Conservation (phyloP, 2,113 vertebrate genomes). For the Lagenorhynchus albirostris region DNA sequence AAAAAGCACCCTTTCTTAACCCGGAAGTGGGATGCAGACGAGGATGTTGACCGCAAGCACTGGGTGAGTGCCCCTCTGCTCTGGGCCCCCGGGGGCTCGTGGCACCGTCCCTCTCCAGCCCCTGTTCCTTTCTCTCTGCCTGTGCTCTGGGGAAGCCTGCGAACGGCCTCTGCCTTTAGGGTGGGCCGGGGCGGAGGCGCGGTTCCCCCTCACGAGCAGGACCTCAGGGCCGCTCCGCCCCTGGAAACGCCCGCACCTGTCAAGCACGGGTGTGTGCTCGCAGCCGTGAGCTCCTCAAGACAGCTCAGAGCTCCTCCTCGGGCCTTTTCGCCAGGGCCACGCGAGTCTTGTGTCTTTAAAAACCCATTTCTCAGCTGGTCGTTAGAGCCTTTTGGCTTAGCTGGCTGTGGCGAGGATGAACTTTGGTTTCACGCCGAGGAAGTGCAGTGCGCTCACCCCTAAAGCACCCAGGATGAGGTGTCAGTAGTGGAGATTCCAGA, state of each 20-base stretch:
- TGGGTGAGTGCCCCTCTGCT: conserved; percentile 85
- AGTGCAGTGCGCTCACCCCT: not conserved
- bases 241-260: not conserved
- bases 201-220: rapidly evolving
- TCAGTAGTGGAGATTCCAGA: not conserved
- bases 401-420: not conserved
- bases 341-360: not conserved
- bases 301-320: not conserved
- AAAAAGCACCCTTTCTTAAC: conserved; percentile 96
- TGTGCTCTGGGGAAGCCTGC: not conserved
- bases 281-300: not conserved
- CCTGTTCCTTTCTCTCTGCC: not conserved
- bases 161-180: not conserved
- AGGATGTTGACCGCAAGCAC: conserved; percentile 98
- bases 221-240: too few species aligned
- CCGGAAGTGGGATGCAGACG: conserved; percentile 98
- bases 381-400: not conserved
- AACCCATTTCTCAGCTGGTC: not conserved
- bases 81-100: not conserved
- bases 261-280: not conserved
- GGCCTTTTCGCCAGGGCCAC: not conserved
- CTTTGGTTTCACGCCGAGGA: not conserved
- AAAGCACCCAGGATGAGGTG: not conserved
- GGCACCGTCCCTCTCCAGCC: not conserved
- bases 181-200: not conserved